Conservation (phyloP, 2,888 invertebrate genomes). For the Watsonalla cultraria region DNA sequence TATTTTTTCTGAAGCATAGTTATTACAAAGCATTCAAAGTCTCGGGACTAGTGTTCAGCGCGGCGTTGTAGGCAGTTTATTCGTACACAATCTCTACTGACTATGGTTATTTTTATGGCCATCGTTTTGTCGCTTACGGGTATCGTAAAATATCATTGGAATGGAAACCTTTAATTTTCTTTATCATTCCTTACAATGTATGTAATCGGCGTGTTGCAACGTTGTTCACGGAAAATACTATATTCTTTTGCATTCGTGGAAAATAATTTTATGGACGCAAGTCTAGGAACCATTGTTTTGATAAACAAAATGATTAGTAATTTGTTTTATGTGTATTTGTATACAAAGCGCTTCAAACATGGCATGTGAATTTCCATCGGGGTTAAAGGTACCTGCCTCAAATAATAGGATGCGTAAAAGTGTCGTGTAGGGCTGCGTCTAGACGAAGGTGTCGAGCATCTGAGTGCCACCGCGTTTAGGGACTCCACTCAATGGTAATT, state of each 20-base stretch:
- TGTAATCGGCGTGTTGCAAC: slow-evolving; percentile 47
- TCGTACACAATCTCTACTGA: slow-evolving; percentile 29
- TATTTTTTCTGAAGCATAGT: slow-evolving; percentile 8
- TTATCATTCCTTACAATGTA: slow-evolving; percentile 68
- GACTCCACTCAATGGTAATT: slow-evolving; percentile 49
- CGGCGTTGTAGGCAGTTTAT: slow-evolving; percentile 9
- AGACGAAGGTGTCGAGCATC: slow-evolving; percentile 66
- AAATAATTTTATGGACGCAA: background rate
- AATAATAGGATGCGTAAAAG: slow-evolving; percentile 27
- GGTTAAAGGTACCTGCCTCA: slow-evolving; percentile 10
- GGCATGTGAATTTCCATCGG: background rate
- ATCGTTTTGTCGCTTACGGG: slow-evolving; percentile 66
- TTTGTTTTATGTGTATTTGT: background rate
- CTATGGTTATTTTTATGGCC: slow-evolving; percentile 63
- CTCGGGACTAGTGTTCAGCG: background rate
- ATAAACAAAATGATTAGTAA: background rate
- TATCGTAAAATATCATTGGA: slow-evolving; percentile 69
- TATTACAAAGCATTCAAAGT: background rate
- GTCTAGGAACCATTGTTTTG: background rate
- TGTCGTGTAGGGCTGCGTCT: slow-evolving; percentile 24
- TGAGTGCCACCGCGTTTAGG: slow-evolving; percentile 65
- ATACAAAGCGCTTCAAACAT: background rate
- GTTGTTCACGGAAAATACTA: slow-evolving; percentile 39
- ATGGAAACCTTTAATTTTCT: slow-evolving; percentile 73
- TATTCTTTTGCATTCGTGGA: slow-evolving; percentile 24